These are phyloP conservation scores for Anoura caudifer DNA, from an alignment of 2,113 vertebrate species.

Conservation along the genomic window DNA sequence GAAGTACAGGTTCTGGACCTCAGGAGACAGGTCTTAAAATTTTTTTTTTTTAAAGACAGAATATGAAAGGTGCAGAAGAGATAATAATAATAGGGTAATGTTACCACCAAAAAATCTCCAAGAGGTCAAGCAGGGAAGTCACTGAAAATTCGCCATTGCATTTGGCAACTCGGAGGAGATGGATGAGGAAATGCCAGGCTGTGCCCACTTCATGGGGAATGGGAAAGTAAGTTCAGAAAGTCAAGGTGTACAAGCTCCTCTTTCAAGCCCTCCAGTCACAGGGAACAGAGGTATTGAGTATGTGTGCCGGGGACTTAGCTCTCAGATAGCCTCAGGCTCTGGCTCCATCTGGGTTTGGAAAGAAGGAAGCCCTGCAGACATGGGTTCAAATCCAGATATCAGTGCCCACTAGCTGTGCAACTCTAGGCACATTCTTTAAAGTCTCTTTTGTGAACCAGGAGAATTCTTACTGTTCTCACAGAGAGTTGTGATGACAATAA, in stretches of 20 bases:
- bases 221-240: background rate
- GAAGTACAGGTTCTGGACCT: background rate
- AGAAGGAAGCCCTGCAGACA: background rate
- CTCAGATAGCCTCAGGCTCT: background rate
- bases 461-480: background rate
- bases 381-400: background rate
- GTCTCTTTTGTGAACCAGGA: background rate
- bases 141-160: rapidly evolving
- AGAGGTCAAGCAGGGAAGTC: background rate
- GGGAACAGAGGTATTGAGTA: background rate
- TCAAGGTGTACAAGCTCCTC: background rate
- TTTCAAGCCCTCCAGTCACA: background rate
- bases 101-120: rapidly evolving
- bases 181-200: background rate
- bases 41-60: background rate
- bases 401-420: background rate
- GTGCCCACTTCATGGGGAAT: background rate
- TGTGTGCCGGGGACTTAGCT: rapidly evolving
- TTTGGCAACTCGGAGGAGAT: background rate
- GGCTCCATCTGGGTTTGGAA: background rate
- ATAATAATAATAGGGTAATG: background rate
- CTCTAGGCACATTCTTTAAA: background rate
- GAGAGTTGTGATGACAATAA: background rate
- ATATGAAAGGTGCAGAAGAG: background rate
- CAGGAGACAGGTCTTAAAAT: background rate